These are phyloP conservation scores for Coilia nasus DNA, from an alignment of 2,797 vertebrate genomes.

Conservation along the genomic window DNA sequence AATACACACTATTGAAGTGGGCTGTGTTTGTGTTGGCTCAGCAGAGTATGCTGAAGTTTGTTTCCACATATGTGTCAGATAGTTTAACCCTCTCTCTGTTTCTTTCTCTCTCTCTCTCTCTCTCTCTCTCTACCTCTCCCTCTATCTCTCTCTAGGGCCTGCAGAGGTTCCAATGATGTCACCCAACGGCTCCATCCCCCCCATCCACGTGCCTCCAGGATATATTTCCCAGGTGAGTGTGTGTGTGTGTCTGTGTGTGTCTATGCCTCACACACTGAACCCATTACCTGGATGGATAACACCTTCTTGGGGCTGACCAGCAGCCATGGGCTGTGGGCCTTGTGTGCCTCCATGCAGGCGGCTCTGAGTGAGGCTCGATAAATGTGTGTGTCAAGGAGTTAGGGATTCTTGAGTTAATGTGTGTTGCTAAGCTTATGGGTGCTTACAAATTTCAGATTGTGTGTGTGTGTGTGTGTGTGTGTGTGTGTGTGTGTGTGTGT, in stretches of 20 bases:
- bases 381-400: too few relatives aligned
- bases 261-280: not conserved
- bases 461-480: conserved; percentile 6
- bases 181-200: conserved; percentile 95
- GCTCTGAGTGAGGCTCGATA: not conserved
- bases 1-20: conserved; percentile 37
- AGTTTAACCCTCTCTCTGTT: not conserved
- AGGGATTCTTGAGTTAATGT: too few relatives aligned
- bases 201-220: conserved; percentile 95
- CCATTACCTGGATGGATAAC: not conserved
- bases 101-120: conserved; percentile 18
- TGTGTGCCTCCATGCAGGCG: not conserved
- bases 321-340: not conserved
- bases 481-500: not conserved
- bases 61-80: conserved; percentile 13
- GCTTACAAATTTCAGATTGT: too few relatives aligned
- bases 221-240: conserved; percentile 93
- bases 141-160: conserved; percentile 79
- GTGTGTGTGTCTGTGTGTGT: conserved; percentile 29
- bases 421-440: too few relatives aligned
- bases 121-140: not conserved
- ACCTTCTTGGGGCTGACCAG: not conserved
- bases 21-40: conserved; percentile 35
- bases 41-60: conserved; percentile 1
- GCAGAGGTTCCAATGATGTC: conserved; percentile 99